phyloP scores from a whole-genome alignment of 2,797 vertebrate genomes.

The Urocyon cinereoargenteus region DNA sequence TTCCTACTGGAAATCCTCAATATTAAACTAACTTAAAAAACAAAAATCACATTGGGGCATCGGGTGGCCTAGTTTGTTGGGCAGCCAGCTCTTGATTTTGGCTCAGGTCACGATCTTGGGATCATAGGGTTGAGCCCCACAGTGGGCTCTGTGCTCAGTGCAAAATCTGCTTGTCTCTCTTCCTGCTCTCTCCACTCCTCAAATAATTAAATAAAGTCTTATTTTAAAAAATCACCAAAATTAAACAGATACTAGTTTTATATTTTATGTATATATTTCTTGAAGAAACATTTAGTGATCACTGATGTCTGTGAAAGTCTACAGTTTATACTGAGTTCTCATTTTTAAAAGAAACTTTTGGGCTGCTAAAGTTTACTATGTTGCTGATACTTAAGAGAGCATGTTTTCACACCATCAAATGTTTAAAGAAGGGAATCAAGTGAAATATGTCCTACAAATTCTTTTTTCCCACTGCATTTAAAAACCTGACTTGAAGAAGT shows the following conservation, averaged over 20 bases:
- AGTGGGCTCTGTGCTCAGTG: no score
- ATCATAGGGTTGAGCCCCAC: no score
- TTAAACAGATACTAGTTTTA: not conserved
- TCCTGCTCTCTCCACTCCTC: no score
- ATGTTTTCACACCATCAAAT: not conserved
- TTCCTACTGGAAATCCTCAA: not conserved
- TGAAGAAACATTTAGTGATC: not conserved
- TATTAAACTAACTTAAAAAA: not conserved
- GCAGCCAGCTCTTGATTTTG: no score
- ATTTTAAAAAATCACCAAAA: not conserved
- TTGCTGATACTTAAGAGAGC: not conserved
- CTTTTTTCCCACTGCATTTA: constrained; percentile 7
- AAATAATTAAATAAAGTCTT: not conserved
- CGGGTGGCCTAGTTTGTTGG: no score
- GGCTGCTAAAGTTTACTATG: not conserved
- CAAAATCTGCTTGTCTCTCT: no score
- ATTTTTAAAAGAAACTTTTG: not conserved
- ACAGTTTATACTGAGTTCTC: not conserved
- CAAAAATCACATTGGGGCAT: no score
- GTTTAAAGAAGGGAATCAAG: not conserved
- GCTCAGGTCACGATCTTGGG: no score
- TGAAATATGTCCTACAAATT: not conserved
- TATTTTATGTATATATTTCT: not conserved
- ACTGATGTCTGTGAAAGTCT: not conserved
- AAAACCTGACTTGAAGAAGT: not conserved